Evolutionary conservation across 2,888 invertebrate species (phyloP).

Genomic region (Orgyia antiqua): DNA sequence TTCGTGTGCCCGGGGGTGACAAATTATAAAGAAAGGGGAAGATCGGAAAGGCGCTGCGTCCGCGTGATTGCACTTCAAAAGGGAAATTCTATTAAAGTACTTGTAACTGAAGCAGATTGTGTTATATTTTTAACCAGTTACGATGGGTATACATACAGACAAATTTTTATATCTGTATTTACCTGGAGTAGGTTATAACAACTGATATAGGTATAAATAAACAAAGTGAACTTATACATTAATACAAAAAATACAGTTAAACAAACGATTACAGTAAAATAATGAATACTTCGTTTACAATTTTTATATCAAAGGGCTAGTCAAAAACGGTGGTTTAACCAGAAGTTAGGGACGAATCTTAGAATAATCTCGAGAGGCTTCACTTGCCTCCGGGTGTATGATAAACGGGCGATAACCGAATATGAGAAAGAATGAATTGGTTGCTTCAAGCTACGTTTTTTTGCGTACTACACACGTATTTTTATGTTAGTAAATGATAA

Average conservation of each 20-base stretch:
- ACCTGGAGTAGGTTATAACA: too few relatives aligned
- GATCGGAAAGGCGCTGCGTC: constrained; percentile 37
- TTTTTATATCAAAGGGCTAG: too few relatives aligned
- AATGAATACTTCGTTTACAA: too few relatives aligned
- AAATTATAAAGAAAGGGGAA: constrained; percentile 50
- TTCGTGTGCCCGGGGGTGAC: constrained; percentile 35
- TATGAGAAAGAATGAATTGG: constrained; percentile 70
- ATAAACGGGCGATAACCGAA: constrained; percentile 72
- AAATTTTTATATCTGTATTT: too few relatives aligned
- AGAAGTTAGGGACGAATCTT: constrained; percentile 67
- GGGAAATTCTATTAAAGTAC: constrained; percentile 26
- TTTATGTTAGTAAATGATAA: constrained; percentile 23
- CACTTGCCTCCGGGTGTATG: constrained; percentile 60
- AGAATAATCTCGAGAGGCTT: constrained; percentile 68
- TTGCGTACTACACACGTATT: constrained; percentile 48
- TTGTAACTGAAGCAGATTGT: too few relatives aligned
- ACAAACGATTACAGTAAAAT: too few relatives aligned
- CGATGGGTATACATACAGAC: too few relatives aligned
- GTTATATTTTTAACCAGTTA: too few relatives aligned
- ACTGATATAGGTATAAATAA: too few relatives aligned
- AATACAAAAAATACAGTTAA: too few relatives aligned
- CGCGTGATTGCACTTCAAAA: constrained; percentile 51
- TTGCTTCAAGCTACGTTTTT: constrained; percentile 61
- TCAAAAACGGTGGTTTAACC: constrained; percentile 58
- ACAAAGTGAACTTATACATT: too few relatives aligned